Conservation (phyloP, 2,797 vertebrate genomes). For the Australoheros facetus region DNA sequence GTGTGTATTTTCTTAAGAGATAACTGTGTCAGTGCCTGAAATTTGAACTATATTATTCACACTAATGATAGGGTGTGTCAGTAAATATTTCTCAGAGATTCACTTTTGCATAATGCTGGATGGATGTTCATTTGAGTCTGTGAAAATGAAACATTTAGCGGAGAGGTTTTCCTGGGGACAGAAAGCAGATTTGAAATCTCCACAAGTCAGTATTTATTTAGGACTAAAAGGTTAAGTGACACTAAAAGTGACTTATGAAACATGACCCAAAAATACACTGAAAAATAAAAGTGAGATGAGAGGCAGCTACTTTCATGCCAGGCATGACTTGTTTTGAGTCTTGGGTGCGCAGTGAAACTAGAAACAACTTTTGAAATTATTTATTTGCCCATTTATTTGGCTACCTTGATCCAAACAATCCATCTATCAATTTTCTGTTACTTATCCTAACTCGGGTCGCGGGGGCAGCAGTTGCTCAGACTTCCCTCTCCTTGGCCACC, state of each 20-base stretch:
- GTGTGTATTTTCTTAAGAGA: conserved; percentile 17
- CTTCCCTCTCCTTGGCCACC: neutral
- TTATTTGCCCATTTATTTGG: neutral
- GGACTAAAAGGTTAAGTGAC: conserved; percentile 19
- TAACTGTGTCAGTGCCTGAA: conserved; percentile 11
- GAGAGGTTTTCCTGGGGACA: conserved; percentile 12
- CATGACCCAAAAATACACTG: conserved; percentile 3
- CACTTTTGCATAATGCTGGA: neutral
- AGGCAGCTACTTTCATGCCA: conserved; percentile 4
- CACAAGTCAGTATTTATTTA: conserved; percentile 35
- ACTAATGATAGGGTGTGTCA: conserved; percentile 40
- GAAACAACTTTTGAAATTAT: conserved; percentile 11
- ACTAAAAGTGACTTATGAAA: conserved; percentile 41
- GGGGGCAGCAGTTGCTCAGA: neutral
- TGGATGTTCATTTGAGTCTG: conserved; percentile 19
- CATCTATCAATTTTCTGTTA: neutral
- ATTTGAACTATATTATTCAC: conserved; percentile 45
- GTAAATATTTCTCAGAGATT: conserved; percentile 46
- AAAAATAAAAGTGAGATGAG: conserved; percentile 8
- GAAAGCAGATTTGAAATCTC: conserved; percentile 29
- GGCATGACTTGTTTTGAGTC: neutral
- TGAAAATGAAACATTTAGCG: conserved; percentile 26
- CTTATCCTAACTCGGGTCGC: neutral
- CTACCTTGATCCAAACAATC: conserved; percentile 8
- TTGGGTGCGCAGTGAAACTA: conserved; percentile 6